Base-by-base conservation (phyloP, 2,888 invertebrate species). In the Sphinx pinastri region DNA sequence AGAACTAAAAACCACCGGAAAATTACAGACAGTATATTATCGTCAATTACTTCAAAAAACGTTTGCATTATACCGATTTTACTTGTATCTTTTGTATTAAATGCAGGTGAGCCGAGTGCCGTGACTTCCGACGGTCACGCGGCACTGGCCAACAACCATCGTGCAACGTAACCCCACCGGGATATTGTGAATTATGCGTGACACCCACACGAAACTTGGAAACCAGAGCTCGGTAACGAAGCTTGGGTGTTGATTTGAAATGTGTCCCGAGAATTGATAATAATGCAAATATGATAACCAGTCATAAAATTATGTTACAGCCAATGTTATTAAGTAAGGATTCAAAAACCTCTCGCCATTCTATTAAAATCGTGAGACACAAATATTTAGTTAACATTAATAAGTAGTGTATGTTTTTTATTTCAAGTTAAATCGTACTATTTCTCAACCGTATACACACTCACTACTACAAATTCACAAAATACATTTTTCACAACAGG, bases 121-220 rank as follows among this genome's bases (percentile, higher is more conserved):
- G 74, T 81, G 81, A 75, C 83, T 79, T 83, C 88, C 83, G 82
- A 79, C 73, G 83, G 88, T 89, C 89, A 89, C 85, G 91, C 81
- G 75, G 79, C 71, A 78, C 74, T 90, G 88, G 77, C 81, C 88
- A 88, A 86, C 83, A 80, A 80, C 81, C 86, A 89, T 85, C 85
- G 83, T 76, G 83, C 82, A 82, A 84, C 80, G 84, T 85, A 85
- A 84, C 86, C 86, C 88, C 87, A 88, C 90, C 92, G 88, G 92
- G 92, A 92, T 89, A 88, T 86, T 79, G 89, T 92, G 91, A 90
- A 90, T 92, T 92, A 92, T 88, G 84, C 82, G 84, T 83, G 85
- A 88, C 91, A 85, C 88, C 88, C 86, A 90, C 87, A 80, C 84
- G 76, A 69, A 47, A 54, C 49, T 49, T 63, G 49, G 63, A 63